phyloP scores from a whole-genome alignment of 2,113 vertebrate genomes.

The Glaucidium brasilianum region DNA sequence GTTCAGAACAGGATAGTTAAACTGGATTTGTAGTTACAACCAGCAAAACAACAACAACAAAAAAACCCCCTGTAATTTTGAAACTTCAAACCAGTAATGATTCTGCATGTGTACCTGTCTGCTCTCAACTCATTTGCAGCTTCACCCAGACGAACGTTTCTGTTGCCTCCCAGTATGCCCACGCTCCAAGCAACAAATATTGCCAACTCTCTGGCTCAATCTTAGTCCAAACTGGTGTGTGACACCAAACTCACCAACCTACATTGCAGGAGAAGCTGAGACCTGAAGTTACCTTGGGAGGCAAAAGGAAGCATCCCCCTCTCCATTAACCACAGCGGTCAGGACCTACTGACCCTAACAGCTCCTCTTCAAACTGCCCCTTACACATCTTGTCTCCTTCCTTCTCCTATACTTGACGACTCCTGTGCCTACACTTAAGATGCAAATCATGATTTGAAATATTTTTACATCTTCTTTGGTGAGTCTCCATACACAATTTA shows the following conservation, averaged over 20 bases:
- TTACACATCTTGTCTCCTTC: neutral
- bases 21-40: neutral
- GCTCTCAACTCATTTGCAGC: neutral
- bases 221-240: neutral
- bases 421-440: neutral
- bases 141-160: neutral
- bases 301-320: neutral
- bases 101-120: neutral
- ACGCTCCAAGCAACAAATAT: neutral
- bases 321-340: neutral
- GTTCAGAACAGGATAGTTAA: neutral
- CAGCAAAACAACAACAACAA: accelerated
- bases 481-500: neutral
- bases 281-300: neutral
- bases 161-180: neutral
- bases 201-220: neutral
- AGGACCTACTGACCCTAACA: neutral
- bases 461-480: neutral
- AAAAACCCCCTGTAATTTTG: neutral
- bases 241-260: neutral
- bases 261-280: neutral
- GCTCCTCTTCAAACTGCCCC: neutral
- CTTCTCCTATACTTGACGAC: neutral
- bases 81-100: neutral
- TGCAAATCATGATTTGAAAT: neutral